phyloP scores from a whole-genome alignment of 2,888 invertebrate genomes.

The Diplolepis rosae region DNA sequence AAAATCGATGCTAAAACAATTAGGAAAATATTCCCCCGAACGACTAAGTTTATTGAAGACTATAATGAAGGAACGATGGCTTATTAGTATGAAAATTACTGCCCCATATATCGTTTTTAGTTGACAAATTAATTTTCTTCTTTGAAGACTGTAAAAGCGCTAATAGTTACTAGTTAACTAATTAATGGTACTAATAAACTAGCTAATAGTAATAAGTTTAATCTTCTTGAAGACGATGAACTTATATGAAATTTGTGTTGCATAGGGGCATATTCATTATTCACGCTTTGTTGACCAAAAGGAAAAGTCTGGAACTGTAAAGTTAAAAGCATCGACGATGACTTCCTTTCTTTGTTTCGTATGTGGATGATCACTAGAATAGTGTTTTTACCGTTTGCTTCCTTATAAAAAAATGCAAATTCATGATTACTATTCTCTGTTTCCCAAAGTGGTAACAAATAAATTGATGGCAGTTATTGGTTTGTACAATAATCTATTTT shows the following conservation, averaged over 20 bases:
- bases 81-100: slow-evolving; percentile 8
- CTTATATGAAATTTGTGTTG: neutral
- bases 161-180: no score
- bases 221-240: neutral
- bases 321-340: slow-evolving; percentile 1
- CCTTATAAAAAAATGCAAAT: neutral
- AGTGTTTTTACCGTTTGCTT: neutral
- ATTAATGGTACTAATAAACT: no score
- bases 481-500: neutral
- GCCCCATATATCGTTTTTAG: neutral
- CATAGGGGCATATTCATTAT: slow-evolving; percentile 13
- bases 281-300: slow-evolving; percentile 2
- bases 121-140: slow-evolving; percentile 12
- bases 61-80: slow-evolving; percentile 13
- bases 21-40: neutral
- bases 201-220: no score
- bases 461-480: neutral
- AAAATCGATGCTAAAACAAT: neutral
- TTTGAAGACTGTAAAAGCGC: neutral
- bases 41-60: neutral
- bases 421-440: neutral
- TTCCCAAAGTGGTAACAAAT: neutral
- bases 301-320: slow-evolving; percentile 9
- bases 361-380: slow-evolving; percentile 1
- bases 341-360: slow-evolving; percentile 16